Conservation (phyloP, 2,888 invertebrate species). For the Chorisops tibialis region DNA sequence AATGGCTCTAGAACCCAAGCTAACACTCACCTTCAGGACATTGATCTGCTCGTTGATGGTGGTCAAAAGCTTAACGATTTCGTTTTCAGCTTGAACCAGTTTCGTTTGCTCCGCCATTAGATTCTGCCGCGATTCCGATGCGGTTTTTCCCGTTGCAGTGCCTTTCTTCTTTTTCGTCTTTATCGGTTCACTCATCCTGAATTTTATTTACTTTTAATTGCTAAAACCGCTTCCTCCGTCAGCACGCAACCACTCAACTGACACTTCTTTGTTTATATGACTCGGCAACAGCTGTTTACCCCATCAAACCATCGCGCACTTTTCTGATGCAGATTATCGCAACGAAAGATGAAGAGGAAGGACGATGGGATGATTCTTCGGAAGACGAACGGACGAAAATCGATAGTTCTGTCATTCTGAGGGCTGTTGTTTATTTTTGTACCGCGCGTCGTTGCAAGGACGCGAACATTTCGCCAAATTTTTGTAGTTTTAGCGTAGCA, state of each 20-base stretch:
- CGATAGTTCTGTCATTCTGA: constrained; percentile 12
- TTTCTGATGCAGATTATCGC: neutral
- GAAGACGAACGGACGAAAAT: constrained; percentile 1
- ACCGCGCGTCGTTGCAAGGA: neutral
- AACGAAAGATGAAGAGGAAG: too few species aligned
- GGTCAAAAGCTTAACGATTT: constrained; percentile 11
- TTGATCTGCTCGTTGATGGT: constrained; percentile 26
- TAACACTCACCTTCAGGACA: constrained; percentile 19
- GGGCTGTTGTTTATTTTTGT: constrained; percentile 4
- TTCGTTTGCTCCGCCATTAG: constrained; percentile 27
- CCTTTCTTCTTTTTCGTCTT: neutral
- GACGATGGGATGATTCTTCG: neutral
- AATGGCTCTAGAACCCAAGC: too few species aligned
- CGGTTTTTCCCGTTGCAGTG: neutral
- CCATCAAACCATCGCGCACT: too few species aligned
- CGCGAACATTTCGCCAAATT: too few species aligned
- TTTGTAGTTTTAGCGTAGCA: too few species aligned
- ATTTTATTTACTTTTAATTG: too few species aligned
- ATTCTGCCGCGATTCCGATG: neutral
- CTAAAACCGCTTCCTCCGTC: too few species aligned
- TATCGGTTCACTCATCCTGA: neutral
- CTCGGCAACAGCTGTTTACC: too few species aligned
- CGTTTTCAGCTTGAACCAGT: constrained; percentile 18
- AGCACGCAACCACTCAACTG: too few species aligned
- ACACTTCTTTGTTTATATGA: too few species aligned